Percentiles rank a stretch among this genome's conserved stretches.
Conservation (phyloP, 1,140 invertebrate genomes). For the Bilobella aurantiaca region DNA sequence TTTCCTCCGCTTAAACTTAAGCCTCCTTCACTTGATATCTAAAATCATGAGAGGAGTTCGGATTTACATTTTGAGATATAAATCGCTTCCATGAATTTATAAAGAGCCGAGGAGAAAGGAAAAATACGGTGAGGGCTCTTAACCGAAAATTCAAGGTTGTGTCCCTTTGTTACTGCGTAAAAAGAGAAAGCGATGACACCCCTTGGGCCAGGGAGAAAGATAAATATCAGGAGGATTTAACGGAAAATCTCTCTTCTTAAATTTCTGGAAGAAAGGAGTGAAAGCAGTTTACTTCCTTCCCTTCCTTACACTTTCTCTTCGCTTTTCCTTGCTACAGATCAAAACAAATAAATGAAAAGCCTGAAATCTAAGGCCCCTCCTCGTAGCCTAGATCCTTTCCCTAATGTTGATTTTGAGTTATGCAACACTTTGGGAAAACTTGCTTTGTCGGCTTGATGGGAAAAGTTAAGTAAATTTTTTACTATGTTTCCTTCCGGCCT, state of each 20-base stretch:
- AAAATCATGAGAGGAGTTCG: not conserved
- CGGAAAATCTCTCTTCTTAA: conserved; percentile 24
- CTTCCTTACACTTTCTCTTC: not conserved
- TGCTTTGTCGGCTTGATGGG: no score
- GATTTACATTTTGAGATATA: conserved; percentile 8
- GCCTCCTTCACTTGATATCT: conserved; percentile 3
- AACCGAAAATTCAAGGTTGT: no score
- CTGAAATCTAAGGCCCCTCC: not conserved
- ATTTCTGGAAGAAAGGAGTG: conserved; percentile 19
- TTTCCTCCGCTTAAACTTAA: not conserved
- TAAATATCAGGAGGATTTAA: conserved; percentile 33
- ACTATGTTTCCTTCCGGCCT: no score
- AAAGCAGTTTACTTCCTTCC: conserved; percentile 27
- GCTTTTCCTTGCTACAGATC: no score
- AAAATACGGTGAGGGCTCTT: conserved; percentile 3
- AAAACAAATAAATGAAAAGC: not conserved
- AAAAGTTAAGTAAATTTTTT: no score
- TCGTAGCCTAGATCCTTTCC: no score
- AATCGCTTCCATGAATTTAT: conserved; percentile 21
- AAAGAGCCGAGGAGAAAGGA: conserved; percentile 17
- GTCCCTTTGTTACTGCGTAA: not conserved
- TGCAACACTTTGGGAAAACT: no score
- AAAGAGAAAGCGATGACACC: conserved; percentile 27
- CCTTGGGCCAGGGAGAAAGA: conserved; percentile 31
- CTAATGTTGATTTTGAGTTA: not conserved